These are phyloP conservation scores for Euphysa ruthae DNA, from an alignment of 30 jellyfish, hydroid and myxozoan genomes.

Conservation along the genomic window DNA sequence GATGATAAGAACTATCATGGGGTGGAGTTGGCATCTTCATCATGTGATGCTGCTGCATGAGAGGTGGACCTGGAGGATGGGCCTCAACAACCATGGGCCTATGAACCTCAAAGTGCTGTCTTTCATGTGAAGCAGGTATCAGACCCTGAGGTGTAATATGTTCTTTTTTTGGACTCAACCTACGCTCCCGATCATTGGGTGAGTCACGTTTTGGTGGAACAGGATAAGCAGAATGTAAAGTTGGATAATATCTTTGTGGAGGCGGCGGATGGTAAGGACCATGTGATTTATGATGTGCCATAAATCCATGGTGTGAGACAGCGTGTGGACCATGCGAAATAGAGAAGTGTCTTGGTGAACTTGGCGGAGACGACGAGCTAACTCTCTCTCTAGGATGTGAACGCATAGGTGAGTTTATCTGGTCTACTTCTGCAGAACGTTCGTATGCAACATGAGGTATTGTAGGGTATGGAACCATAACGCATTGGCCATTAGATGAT, in stretches of 20 bases:
- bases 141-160: slow-evolving; percentile 50
- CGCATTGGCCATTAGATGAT: slow-evolving; percentile 3
- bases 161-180: slow-evolving; percentile 54
- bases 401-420: slow-evolving; percentile 19
- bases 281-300: slow-evolving; percentile 22
- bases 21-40: neutral
- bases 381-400: slow-evolving; percentile 21
- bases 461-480: slow-evolving; percentile 22
- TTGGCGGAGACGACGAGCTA: slow-evolving; percentile 22
- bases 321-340: slow-evolving; percentile 1
- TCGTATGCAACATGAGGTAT: slow-evolving; percentile 5
- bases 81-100: slow-evolving; percentile 12
- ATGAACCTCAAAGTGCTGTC: slow-evolving; percentile 14
- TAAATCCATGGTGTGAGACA: neutral
- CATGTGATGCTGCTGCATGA: slow-evolving; percentile 2
- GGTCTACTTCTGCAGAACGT: slow-evolving; percentile 3
- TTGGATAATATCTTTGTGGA: slow-evolving; percentile 28
- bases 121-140: slow-evolving; percentile 19
- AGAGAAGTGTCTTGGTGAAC: slow-evolving; percentile 27
- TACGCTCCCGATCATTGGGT: slow-evolving; percentile 45
- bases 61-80: slow-evolving; percentile 20
- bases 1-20: slow-evolving; percentile 61
- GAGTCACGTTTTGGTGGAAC: slow-evolving; percentile 33
- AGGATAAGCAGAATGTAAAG: slow-evolving; percentile 26
- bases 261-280: slow-evolving; percentile 29